Base-by-base conservation (phyloP, 2,888 invertebrate species). In the Resseliella maxima region DNA sequence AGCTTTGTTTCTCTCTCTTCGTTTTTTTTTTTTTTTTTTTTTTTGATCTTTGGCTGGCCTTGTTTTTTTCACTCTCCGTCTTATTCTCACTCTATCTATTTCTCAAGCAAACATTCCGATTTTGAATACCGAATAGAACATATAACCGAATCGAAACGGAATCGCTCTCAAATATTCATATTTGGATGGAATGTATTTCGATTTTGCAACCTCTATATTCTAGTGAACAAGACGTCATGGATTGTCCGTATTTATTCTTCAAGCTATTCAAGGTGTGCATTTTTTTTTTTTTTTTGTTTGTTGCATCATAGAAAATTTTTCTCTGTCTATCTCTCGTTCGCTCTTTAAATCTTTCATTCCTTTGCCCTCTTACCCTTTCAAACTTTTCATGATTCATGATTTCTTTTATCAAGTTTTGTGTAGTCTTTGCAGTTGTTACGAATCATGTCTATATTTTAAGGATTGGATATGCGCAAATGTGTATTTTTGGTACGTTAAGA, bases 341-440 rank as follows among this genome's bases (percentile, higher is more conserved):
- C n/a, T n/a, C n/a, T n/a, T n/a, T n/a, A n/a, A n/a, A n/a, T n/a
- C n/a, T n/a, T n/a, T n/a, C n/a, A n/a, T n/a, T n/a, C n/a, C n/a
- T n/a, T n/a, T n/a, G n/a, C n/a, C n/a, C 41, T 41, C 41, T 12
- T 5, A 41, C 12, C 5, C 41, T 41, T 12, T 18, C 15, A 72
- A 72, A 2, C 18, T 15, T 72, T 72, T 15, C 31, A 72, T 72
- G 72, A 72, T 72, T 72, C 72, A 72, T 27, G 72, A 72, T 72
- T 27, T 35, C 72, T 72, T 72, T 72, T 72, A 72, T 31, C 72
- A 72, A 72, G 27, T 31, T 72, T 59, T 24, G n/a, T 59, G 59
- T 59, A 59, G 59, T 59, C 24, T 5, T 24, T 24, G 59, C 2
- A 24, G 59, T 24, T 24, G 12, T 12, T n/a, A n/a, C n/a, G n/a